A percentile compares a stretch with the other conserved stretches of the same genome.
phyloP scores from a whole-genome alignment of 2,113 vertebrate species.

The Pogona vitticeps region DNA sequence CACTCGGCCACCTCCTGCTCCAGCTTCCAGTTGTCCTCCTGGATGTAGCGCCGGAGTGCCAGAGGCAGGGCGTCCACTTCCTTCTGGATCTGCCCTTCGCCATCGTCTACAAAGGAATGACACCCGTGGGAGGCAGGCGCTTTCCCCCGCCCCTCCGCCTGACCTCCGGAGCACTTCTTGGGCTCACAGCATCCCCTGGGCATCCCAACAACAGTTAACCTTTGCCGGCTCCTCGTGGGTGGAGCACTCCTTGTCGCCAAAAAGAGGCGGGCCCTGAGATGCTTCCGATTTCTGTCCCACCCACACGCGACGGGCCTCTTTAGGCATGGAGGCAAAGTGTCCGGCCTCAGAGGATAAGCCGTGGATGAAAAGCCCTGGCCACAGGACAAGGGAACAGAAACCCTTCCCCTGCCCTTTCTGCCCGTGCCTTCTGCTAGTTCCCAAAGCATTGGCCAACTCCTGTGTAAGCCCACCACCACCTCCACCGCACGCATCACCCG shows the following conservation, averaged over 20 bases:
- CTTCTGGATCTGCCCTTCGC: constrained; percentile 73
- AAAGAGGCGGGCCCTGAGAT: no score
- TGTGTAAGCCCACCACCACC: no score
- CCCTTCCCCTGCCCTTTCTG: no score
- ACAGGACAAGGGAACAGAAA: no score
- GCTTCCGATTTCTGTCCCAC: no score
- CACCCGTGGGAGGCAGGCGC: background rate
- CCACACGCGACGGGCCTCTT: no score
- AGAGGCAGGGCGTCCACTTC: constrained; percentile 83
- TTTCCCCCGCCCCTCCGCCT: background rate
- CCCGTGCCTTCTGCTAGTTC: no score
- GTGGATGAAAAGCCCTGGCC: no score
- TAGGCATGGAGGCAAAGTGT: no score
- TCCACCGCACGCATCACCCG: no score
- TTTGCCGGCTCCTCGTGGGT: background rate
- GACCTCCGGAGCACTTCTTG: background rate
- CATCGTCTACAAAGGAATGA: constrained; percentile 56
- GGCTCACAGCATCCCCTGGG: no score
- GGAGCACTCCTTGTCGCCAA: background rate
- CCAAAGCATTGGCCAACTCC: no score
- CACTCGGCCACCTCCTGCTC: constrained; percentile 92
- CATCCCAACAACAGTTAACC: background rate
- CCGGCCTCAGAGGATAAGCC: background rate
- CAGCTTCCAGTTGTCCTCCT: constrained; percentile 91
- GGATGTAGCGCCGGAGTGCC: constrained; percentile 84